Conservation (phyloP, 2,113 vertebrate genomes). For the Platichthys flesus region DNA sequence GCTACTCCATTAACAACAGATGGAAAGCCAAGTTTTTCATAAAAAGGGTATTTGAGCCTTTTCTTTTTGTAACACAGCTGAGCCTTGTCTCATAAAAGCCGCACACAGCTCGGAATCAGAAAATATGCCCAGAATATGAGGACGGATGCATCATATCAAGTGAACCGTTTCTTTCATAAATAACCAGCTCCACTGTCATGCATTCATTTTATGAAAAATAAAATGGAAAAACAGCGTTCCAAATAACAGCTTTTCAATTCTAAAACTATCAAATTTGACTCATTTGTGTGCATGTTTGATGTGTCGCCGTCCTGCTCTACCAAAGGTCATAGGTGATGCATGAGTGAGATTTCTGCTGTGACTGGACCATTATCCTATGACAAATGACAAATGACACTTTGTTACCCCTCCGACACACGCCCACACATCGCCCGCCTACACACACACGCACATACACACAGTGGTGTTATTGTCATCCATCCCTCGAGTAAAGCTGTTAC, state of each 20-base stretch:
- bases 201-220: too few species aligned
- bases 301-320: slow-evolving; percentile 14
- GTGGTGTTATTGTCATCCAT: slow-evolving; percentile 63
- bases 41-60: slow-evolving; percentile 20
- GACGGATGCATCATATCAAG: slow-evolving; percentile 26
- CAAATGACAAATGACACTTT: slow-evolving; percentile 55
- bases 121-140: slow-evolving; percentile 37
- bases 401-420: slow-evolving; percentile 31
- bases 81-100: slow-evolving; percentile 28
- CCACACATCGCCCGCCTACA: slow-evolving; percentile 39
- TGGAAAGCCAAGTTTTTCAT: slow-evolving; percentile 55
- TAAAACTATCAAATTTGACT: not conserved
- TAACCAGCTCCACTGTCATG: not conserved
- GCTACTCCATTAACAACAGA: slow-evolving; percentile 52
- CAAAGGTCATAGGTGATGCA: slow-evolving; percentile 59
- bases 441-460: slow-evolving; percentile 45
- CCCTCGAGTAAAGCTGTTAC: slow-evolving; percentile 51
- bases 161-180: not conserved
- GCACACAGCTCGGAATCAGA: slow-evolving; percentile 36
- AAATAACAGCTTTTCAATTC: too few species aligned
- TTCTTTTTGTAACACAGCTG: slow-evolving; percentile 22
- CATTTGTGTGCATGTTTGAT: slow-evolving; percentile 18
- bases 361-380: slow-evolving; percentile 39
- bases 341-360: slow-evolving; percentile 45
- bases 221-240: too few species aligned